Conservation (phyloP, 2,888 invertebrate genomes). For the Automeris io region DNA sequence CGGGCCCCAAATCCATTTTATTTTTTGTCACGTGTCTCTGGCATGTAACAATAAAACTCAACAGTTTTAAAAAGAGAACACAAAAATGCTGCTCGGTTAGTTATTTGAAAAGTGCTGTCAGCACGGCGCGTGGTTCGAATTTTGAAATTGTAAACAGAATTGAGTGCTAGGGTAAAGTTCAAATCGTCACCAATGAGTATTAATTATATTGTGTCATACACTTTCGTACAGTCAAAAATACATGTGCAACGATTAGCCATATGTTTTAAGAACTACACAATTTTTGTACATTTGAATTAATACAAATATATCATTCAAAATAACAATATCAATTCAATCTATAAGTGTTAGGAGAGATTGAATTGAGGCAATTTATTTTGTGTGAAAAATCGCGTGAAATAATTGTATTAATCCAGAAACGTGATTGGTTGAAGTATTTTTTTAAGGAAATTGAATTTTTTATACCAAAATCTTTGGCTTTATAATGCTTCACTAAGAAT, state of each 20-base stretch:
- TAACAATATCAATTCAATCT: no score
- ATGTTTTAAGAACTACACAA: no score
- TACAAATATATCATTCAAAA: no score
- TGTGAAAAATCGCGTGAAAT: conserved; percentile 6
- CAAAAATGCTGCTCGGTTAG: conserved; percentile 15
- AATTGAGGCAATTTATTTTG: conserved; percentile 13
- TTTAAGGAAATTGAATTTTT: conserved; percentile 6
- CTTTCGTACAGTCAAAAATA: no score
- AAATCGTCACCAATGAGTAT: not conserved
- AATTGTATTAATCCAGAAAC: conserved; percentile 8
- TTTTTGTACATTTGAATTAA: no score
- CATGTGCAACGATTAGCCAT: no score
- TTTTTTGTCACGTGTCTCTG: conserved; percentile 27
- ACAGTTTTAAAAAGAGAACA: conserved; percentile 28
- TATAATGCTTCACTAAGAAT: conserved; percentile 40
- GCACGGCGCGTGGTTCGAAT: conserved; percentile 14
- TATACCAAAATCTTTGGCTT: conserved; percentile 18
- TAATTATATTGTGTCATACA: no score
- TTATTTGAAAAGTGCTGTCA: conserved; percentile 17
- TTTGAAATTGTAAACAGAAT: conserved; percentile 16
- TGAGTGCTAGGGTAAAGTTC: conserved; percentile 14
- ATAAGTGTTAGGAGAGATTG: no score
- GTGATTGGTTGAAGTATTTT: conserved; percentile 4
- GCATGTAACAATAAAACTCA: conserved; percentile 26
- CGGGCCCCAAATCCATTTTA: conserved; percentile 30